phyloP scores from a whole-genome alignment of 1,140 invertebrate species.

The Cotesia chilonis region DNA sequence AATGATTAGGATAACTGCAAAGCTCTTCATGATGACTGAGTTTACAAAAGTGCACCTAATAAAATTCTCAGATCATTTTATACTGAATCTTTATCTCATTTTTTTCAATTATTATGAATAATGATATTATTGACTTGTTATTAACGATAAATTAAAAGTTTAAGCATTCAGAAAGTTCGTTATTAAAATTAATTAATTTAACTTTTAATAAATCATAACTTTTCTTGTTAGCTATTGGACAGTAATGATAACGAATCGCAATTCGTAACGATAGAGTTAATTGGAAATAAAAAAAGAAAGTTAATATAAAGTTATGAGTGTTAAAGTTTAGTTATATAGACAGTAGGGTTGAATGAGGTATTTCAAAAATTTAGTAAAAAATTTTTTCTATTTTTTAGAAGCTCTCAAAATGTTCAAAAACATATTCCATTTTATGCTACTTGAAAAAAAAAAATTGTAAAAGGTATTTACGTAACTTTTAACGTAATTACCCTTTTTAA shows the following conservation, averaged over 20 bases:
- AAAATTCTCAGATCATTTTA: too few species aligned
- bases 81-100: background rate
- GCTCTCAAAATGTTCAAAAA: background rate
- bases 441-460: too few species aligned
- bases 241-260: constrained; percentile 9
- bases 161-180: background rate
- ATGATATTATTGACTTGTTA: background rate
- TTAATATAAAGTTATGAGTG: too few species aligned
- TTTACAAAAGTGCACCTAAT: too few species aligned
- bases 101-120: background rate
- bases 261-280: background rate
- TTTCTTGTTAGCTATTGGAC: constrained; percentile 11
- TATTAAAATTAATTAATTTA: constrained; percentile 20
- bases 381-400: background rate
- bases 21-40: background rate
- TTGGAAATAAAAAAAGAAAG: background rate
- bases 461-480: too few species aligned
- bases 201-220: constrained; percentile 18
- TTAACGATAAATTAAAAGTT: constrained; percentile 6
- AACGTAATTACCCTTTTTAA: too few species aligned
- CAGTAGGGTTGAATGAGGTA: too few species aligned
- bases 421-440: too few species aligned
- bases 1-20: background rate
- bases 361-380: too few species aligned
- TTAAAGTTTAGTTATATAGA: too few species aligned